Conservation (phyloP, 2,797 vertebrate species). For the Anolis apletophallus region DNA sequence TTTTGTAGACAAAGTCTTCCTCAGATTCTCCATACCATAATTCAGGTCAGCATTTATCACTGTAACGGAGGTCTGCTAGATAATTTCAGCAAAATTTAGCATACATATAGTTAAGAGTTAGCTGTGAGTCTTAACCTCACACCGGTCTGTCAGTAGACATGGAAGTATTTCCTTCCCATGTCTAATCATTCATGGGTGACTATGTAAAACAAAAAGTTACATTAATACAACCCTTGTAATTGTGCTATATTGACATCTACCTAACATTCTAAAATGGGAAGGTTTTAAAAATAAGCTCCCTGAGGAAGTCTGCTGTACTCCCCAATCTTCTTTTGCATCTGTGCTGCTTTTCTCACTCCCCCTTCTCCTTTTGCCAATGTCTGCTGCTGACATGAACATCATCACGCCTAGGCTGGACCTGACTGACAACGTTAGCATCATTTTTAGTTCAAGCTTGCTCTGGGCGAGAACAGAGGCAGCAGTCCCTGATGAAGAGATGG, state of each 20-base stretch:
- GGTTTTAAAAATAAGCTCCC: constrained; percentile 23
- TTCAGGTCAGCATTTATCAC: neutral
- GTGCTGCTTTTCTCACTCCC: constrained; percentile 51
- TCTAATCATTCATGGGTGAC: neutral
- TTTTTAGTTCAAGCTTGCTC: constrained; percentile 79
- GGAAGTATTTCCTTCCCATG: neutral
- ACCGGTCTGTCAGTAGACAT: neutral
- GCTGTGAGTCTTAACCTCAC: neutral
- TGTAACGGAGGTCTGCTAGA: neutral
- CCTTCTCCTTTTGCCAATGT: constrained; percentile 62
- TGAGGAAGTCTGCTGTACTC: constrained; percentile 38
- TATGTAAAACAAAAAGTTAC: neutral
- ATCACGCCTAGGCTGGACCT: constrained; percentile 82
- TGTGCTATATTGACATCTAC: constrained; percentile 6
- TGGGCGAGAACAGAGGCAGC: constrained; percentile 74
- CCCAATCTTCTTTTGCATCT: constrained; percentile 37
- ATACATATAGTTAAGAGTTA: neutral
- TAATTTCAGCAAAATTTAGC: neutral
- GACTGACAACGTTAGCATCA: constrained; percentile 82
- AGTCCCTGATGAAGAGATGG: constrained; percentile 66
- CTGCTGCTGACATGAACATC: constrained; percentile 75
- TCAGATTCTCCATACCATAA: neutral
- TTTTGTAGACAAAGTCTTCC: no score
- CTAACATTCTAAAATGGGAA: constrained; percentile 36
- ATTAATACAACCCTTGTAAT: neutral